Percentiles rank a stretch among this genome's conserved stretches.
These are phyloP conservation scores for Rotaria macrura DNA, from an alignment of 2,888 invertebrate genomes.

Conservation along the genomic window DNA sequence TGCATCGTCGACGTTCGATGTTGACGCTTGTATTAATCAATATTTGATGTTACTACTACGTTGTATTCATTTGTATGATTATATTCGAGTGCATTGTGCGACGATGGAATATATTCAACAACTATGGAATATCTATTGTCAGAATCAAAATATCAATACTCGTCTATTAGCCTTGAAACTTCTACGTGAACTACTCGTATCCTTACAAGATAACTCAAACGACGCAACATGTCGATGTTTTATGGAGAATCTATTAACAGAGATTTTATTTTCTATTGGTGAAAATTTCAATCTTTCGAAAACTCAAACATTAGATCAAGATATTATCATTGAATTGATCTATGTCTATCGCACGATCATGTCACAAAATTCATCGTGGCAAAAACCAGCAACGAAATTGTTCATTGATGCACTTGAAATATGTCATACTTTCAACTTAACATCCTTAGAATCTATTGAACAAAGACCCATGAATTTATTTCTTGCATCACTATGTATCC, in stretches of 20 bases:
- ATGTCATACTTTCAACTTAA: too few species aligned
- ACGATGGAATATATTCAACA: neutral
- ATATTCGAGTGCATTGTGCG: neutral
- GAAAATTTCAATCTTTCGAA: too few species aligned
- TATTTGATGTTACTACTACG: neutral
- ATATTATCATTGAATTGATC: too few species aligned
- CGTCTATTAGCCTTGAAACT: neutral
- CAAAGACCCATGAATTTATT: too few species aligned
- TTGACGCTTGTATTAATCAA: neutral
- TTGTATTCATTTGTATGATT: neutral
- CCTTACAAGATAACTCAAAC: neutral
- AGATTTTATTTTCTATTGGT: neutral
- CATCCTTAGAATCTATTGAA: too few species aligned
- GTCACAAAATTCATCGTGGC: too few species aligned
- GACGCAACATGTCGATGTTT: neutral
- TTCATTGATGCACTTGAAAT: too few species aligned
- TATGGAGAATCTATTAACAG: neutral
- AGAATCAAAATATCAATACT: neutral
- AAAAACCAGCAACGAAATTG: too few species aligned
- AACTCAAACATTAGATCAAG: too few species aligned
- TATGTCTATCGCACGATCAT: too few species aligned
- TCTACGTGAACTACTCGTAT: neutral
- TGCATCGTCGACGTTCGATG: neutral
- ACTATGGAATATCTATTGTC: neutral
- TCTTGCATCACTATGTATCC: neutral